phyloP scores from a whole-genome alignment of 2,797 vertebrate genomes.

The Podarcis lilfordi region DNA sequence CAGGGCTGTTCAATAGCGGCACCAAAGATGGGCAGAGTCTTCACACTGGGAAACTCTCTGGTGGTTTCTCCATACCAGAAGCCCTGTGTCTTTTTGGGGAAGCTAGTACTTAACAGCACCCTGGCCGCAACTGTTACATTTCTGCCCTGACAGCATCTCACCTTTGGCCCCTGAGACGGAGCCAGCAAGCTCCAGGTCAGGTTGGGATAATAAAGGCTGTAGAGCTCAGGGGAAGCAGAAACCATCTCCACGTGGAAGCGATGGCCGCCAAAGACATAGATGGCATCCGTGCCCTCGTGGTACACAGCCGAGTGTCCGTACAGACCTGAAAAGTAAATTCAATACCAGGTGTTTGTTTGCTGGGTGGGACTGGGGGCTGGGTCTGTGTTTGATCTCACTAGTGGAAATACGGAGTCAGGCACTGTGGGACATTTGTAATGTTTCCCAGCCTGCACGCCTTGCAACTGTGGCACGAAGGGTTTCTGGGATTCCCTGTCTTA shows the following conservation, averaged over 20 bases:
- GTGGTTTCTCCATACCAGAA: not conserved
- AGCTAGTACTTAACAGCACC: not conserved
- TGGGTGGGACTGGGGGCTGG: too few relatives aligned
- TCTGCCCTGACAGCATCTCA: conserved; percentile 55
- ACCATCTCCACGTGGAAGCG: conserved; percentile 92
- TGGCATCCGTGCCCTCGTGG: conserved; percentile 89
- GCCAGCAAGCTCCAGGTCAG: conserved; percentile 93
- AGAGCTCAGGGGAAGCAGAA: conserved; percentile 90
- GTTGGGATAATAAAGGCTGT: conserved; percentile 91
- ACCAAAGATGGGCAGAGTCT: not conserved
- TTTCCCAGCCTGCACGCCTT: too few relatives aligned
- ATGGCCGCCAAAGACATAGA: conserved; percentile 93
- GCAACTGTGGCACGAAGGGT: not conserved
- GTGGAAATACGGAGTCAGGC: not conserved
- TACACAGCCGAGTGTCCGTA: conserved; percentile 94
- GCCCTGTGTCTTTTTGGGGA: not conserved
- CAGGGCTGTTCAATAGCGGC: not conserved
- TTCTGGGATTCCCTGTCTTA: not conserved
- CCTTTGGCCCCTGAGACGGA: conserved; percentile 90
- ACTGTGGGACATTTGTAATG: too few relatives aligned
- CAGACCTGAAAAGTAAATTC: conserved; percentile 77
- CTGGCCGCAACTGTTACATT: too few relatives aligned
- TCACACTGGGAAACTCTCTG: not conserved
- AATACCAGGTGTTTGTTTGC: not conserved
- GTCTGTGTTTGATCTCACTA: too few relatives aligned